These are phyloP conservation scores for Ceyx margarethae DNA, from an alignment of 2,113 vertebrate species.

Conservation along the genomic window DNA sequence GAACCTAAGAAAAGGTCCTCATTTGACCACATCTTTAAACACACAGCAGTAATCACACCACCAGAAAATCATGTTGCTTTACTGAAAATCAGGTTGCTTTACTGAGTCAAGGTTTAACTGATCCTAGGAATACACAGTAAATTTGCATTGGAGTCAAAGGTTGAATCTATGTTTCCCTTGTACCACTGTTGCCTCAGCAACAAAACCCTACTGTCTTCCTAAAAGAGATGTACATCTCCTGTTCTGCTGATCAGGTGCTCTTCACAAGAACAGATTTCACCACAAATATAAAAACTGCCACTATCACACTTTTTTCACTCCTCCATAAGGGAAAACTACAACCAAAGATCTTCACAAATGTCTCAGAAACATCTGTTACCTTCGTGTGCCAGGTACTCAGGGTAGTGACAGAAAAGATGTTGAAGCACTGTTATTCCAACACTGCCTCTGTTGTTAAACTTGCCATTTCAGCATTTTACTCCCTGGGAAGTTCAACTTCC, in stretches of 20 bases:
- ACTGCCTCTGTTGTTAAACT: neutral
- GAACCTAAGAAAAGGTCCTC: neutral
- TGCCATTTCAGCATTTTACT: neutral
- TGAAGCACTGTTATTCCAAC: neutral
- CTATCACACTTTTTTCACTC: neutral
- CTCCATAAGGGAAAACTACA: neutral
- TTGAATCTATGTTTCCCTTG: neutral
- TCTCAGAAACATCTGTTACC: neutral
- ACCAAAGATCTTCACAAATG: neutral
- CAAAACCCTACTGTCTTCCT: neutral
- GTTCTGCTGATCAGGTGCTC: slow-evolving; percentile 9
- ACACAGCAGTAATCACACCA: neutral
- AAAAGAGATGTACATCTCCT: neutral
- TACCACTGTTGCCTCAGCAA: slow-evolving; percentile 23
- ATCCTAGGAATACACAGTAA: neutral
- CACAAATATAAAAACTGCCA: neutral
- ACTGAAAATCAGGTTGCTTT: neutral
- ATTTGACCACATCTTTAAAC: neutral
- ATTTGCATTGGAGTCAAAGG: neutral
- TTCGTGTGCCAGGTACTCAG: neutral
- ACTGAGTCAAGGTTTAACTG: neutral
- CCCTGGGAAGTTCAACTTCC: neutral
- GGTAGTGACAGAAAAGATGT: neutral
- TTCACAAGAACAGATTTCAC: slow-evolving; percentile 6
- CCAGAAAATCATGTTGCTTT: neutral